Percentiles rank a stretch among this genome's conserved stretches.
Conservation (phyloP, 2,113 vertebrate species). For the Ophthalmotilapia sp. region DNA sequence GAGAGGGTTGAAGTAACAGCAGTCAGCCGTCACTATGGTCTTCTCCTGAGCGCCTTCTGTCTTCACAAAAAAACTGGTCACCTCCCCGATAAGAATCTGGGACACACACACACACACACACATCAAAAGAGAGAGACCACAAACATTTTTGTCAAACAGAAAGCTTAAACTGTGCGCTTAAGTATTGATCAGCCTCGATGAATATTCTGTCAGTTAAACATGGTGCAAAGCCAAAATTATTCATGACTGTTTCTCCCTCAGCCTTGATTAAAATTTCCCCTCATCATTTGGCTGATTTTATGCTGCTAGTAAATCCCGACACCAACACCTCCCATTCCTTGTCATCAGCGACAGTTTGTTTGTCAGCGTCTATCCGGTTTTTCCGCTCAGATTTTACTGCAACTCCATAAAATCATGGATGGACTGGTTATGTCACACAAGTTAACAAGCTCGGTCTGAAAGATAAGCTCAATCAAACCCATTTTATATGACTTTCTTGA, state of each 20-base stretch:
- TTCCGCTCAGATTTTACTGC: neutral
- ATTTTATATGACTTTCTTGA: neutral
- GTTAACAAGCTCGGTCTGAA: neutral
- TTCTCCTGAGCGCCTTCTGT: conserved; percentile 74
- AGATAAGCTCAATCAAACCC: neutral
- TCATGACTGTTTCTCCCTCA: conserved; percentile 12
- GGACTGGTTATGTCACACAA: neutral
- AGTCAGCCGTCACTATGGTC: conserved; percentile 85
- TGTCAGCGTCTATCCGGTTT: neutral
- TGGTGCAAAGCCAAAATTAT: conserved; percentile 9
- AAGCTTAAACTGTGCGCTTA: neutral
- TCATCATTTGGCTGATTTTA: conserved; percentile 11
- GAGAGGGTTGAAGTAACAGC: conserved; percentile 87
- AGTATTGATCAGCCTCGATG: neutral
- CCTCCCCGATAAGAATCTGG: conserved; percentile 85
- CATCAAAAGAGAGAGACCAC: neutral
- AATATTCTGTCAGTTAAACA: conserved; percentile 10
- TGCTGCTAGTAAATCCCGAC: conserved; percentile 11
- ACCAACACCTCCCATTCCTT: conserved; percentile 9
- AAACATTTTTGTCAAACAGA: neutral
- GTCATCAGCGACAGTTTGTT: neutral
- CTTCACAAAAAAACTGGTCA: conserved; percentile 80
- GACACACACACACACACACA: neutral
- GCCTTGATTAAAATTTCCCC: neutral
- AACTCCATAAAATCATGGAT: neutral